phyloP scores from a whole-genome alignment of 2,797 vertebrate species.

The Sphenodon punctatus region DNA sequence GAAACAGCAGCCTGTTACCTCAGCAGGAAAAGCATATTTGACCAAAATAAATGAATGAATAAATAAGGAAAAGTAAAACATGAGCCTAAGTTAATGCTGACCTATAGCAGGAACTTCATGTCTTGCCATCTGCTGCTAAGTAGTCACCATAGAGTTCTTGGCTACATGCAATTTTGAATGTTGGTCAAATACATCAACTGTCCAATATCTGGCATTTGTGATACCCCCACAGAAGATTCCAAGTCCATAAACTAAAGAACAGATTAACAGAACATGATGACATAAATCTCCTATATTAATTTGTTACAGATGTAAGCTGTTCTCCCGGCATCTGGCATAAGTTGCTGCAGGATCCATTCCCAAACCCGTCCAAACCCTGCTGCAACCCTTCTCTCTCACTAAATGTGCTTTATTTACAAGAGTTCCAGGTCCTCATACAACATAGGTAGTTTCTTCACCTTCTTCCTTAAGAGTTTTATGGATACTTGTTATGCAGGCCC shows the following conservation, averaged over 20 bases:
- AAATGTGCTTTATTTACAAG: too few species aligned
- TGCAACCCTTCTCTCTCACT: too few species aligned
- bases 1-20: background rate
- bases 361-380: too few species aligned
- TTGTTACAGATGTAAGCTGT: background rate
- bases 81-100: background rate
- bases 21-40: background rate
- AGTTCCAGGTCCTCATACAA: too few species aligned
- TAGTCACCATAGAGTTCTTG: background rate
- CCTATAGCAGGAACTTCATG: background rate
- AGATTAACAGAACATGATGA: background rate
- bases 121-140: conserved; percentile 5
- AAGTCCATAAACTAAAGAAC: fast-evolving
- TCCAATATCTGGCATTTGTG: conserved; percentile 20
- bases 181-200: conserved; percentile 38
- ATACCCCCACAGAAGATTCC: conserved; percentile 1
- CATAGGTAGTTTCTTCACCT: too few species aligned
- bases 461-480: too few species aligned
- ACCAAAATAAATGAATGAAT: too few species aligned
- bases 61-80: too few species aligned
- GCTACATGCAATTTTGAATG: background rate
- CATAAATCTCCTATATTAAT: background rate
- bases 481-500: too few species aligned
- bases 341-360: too few species aligned
- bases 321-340: too few species aligned